Conservation (phyloP, 2,888 invertebrate genomes). For the Agrochola lychnidis region DNA sequence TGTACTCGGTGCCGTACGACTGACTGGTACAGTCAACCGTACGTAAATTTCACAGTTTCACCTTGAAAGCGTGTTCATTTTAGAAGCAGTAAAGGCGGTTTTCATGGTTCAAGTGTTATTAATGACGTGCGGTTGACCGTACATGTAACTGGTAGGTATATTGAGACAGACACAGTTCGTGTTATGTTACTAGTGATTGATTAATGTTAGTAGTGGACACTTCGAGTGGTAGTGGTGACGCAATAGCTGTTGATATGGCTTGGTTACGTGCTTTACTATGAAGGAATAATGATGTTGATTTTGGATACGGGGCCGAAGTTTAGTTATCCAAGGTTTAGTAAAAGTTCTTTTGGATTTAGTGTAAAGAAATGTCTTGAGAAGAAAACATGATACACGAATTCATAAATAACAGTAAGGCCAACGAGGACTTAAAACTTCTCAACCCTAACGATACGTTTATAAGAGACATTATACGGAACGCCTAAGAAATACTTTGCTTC, state of each 20-base stretch:
- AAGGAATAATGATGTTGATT: slow-evolving; percentile 18
- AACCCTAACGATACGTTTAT: no score
- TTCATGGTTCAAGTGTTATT: not conserved
- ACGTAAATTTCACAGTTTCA: not conserved
- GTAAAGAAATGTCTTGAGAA: not conserved
- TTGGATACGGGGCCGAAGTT: not conserved
- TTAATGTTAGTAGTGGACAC: slow-evolving; percentile 13
- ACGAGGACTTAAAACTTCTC: not conserved
- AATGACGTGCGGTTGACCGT: not conserved
- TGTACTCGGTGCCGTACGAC: slow-evolving; percentile 32
- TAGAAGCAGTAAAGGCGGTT: not conserved
- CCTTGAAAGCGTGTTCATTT: not conserved
- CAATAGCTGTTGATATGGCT: slow-evolving; percentile 2
- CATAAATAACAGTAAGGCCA: not conserved
- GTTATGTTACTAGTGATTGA: slow-evolving; percentile 48
- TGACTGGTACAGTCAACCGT: slow-evolving; percentile 32
- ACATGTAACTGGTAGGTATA: slow-evolving; percentile 34
- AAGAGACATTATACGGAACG: not conserved
- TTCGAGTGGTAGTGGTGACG: slow-evolving; percentile 24
- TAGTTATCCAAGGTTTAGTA: not conserved
- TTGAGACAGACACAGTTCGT: slow-evolving; percentile 38
- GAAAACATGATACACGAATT: not conserved
- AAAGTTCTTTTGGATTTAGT: not conserved
- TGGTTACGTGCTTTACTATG: not conserved
- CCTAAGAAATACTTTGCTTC: not conserved